Base-by-base conservation (phyloP, 2,113 vertebrate species). In the Cinclus cinclus region DNA sequence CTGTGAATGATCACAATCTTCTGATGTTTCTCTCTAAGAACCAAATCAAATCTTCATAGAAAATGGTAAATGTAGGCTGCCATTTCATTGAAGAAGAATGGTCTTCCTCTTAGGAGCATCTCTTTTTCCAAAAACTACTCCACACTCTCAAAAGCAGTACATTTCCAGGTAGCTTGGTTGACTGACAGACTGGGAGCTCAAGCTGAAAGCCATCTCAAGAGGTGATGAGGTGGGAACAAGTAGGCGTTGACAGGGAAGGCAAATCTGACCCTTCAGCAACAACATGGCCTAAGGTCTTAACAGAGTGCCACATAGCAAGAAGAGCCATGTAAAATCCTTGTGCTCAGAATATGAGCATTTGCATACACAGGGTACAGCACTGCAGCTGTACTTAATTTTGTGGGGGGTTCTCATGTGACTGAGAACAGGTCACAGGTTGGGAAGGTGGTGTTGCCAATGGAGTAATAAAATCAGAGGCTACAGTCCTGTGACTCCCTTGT, bases 401-500 rank as follows among this genome's bases (percentile, higher is more conserved):
- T 39, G 50, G 18, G 20, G 52, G 46, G 30, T 37, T 83, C 59
- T 77, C 41, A 33, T 41, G 30, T 77, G 52, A 82, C 83, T 67
- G 63, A 90, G 46, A 87, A 55, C 35, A 90, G 76, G 68, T 80
- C 8, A 9, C 83, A 87, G 68, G 59, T 42, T 83, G 53, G n/a
- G 58, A 93, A 74, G 35, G 31, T 71, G 35, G 27, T 63, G 19
- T 80, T 91, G 44, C 67, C 89, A 82, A 24, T 44, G 27, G 41
- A 33, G 49, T 82, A 69, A 82, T 89, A 94, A 95, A 97, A 74
- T 28, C 65, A 67, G 31, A 86, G 70, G 46, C 65, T 85, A 33
- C 37, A 74, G 37, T 82, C 59, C 75, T 65, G 69, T 75, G 74
- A 87, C 33, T 94, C 87, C 82, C 80, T 89, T 92, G 63, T 92